Evolutionary conservation across 2,797 vertebrate species (phyloP).

Genomic region (Gymnopithys bicolor): DNA sequence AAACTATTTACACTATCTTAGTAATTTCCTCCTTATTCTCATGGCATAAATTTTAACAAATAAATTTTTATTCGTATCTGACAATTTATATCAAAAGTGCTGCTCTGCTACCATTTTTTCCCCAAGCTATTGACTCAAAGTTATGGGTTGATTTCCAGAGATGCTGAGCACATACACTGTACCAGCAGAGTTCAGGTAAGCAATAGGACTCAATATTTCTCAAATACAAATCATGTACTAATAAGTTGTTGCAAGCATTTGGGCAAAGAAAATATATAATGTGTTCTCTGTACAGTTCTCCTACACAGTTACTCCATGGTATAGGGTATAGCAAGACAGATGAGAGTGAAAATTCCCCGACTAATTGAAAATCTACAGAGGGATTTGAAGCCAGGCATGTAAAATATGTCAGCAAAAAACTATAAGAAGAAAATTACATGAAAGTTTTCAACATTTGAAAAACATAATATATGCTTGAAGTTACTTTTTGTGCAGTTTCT

Average conservation of each 20-base stretch:
- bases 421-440: background rate
- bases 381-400: background rate
- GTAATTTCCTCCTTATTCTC: background rate
- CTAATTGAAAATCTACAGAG: background rate
- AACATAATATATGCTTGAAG: background rate
- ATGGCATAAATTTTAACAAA: background rate
- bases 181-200: background rate
- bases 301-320: background rate
- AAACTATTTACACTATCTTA: background rate
- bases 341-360: background rate
- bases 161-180: background rate
- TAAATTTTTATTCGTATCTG: background rate
- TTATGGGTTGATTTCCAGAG: conserved; percentile 15
- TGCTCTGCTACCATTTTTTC: background rate
- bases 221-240: background rate
- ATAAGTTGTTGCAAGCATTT: background rate
- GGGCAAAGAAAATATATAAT: background rate
- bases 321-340: background rate
- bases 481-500: background rate
- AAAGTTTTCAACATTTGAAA: background rate
- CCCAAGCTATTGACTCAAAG: background rate
- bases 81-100: background rate
- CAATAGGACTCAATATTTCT: background rate
- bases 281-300: background rate
- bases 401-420: background rate